Percentiles rank a stretch among this genome's conserved stretches.
Conservation (phyloP, 2,888 invertebrate genomes). For the Mythimna pallens region DNA sequence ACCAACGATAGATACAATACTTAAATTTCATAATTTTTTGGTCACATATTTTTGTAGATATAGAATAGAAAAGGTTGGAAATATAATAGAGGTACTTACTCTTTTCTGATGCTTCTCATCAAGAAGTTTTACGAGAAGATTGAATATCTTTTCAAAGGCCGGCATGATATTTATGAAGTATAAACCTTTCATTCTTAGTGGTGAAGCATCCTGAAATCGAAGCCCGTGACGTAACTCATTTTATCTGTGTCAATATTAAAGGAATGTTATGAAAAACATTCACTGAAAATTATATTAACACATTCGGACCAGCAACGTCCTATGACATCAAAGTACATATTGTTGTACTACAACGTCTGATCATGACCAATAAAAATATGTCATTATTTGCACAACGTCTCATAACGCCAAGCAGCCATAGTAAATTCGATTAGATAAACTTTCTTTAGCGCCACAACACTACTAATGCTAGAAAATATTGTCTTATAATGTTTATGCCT, state of each 20-base stretch:
- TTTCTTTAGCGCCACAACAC: no score
- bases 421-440: no score
- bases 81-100: conserved; percentile 17
- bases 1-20: not conserved
- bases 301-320: no score
- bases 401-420: no score
- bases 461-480: no score
- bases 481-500: no score
- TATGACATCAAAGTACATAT: no score
- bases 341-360: no score
- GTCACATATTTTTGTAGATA: not conserved
- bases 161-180: conserved; percentile 39
- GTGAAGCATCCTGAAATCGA: conserved; percentile 58
- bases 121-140: conserved; percentile 34
- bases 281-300: no score
- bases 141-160: conserved; percentile 51
- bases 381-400: no score
- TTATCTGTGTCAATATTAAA: not conserved
- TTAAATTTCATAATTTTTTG: not conserved
- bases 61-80: not conserved
- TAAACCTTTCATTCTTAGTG: conserved; percentile 51
- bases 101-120: conserved; percentile 48
- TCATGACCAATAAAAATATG: no score
- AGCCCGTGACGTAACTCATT: not conserved
- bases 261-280: not conserved